These are phyloP conservation scores for Pandemis corylana DNA, from an alignment of 2,888 invertebrate genomes.

Conservation along the genomic window DNA sequence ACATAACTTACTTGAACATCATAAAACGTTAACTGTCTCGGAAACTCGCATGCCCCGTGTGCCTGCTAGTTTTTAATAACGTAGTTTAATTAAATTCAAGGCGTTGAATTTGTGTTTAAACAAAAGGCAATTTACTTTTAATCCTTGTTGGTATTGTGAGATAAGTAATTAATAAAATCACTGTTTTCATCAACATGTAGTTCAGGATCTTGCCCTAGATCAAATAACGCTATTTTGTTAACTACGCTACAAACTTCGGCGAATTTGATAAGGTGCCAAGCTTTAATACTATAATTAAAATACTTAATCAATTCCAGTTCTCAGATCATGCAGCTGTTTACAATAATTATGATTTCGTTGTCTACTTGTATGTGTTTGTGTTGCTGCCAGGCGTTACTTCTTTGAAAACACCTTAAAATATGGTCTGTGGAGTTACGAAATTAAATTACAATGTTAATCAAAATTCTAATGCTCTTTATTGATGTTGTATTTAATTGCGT, in stretches of 20 bases:
- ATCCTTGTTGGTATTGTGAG: too few relatives aligned
- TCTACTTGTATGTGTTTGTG: background rate
- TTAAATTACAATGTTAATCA: background rate
- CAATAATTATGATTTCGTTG: background rate
- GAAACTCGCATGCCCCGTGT: too few relatives aligned
- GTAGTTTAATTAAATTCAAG: too few relatives aligned
- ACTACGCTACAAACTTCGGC: slow-evolving; percentile 18
- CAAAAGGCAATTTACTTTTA: too few relatives aligned
- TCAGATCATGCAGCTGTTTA: slow-evolving; percentile 22
- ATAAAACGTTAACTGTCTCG: too few relatives aligned
- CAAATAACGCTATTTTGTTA: slow-evolving; percentile 5
- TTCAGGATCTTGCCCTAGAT: too few relatives aligned
- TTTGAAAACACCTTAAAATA: background rate
- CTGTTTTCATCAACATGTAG: too few relatives aligned
- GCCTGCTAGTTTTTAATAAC: too few relatives aligned
- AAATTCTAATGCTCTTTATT: background rate
- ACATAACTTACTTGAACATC: too few relatives aligned
- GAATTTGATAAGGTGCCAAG: slow-evolving; percentile 34
- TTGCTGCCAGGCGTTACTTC: background rate
- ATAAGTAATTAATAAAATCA: too few relatives aligned
- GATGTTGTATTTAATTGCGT: slow-evolving; percentile 3
- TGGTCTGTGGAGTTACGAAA: background rate
- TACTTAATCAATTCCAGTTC: slow-evolving; percentile 25
- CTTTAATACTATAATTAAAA: slow-evolving; percentile 32
- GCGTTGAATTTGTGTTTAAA: too few relatives aligned